phyloP scores from a whole-genome alignment of 2,113 vertebrate genomes.

The Aramus guarauna region DNA sequence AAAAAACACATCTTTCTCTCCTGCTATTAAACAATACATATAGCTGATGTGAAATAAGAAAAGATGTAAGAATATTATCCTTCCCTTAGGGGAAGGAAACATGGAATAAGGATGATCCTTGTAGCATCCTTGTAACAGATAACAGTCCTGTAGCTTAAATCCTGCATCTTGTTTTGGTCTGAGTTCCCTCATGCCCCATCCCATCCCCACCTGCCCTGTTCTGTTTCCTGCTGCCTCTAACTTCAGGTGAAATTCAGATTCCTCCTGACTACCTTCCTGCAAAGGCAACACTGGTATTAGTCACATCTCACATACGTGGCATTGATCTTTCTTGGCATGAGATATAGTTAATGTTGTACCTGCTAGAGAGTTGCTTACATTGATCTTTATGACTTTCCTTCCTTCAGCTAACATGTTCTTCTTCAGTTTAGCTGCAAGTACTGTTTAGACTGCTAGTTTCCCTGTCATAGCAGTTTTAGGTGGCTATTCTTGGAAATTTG shows the following conservation, averaged over 20 bases:
- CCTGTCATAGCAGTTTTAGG: neutral
- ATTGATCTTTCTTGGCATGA: neutral
- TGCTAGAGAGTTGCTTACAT: neutral
- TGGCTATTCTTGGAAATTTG: neutral
- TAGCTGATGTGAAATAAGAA: neutral
- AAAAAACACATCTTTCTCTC: neutral
- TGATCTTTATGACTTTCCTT: neutral
- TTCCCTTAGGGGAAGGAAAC: neutral
- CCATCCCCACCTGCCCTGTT: neutral
- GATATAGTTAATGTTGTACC: neutral
- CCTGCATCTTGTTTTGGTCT: neutral
- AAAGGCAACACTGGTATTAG: conserved; percentile 3
- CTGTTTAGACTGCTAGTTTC: neutral
- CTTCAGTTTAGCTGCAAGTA: neutral
- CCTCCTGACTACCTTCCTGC: neutral
- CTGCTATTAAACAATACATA: neutral
- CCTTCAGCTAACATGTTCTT: neutral
- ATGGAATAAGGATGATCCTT: neutral
- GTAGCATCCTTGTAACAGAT: neutral
- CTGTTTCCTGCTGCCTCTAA: neutral
- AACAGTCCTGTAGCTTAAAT: neutral
- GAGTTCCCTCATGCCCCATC: neutral
- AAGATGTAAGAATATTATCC: neutral
- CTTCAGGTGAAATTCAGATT: conserved; percentile 2
- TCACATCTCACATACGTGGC: neutral